Evolutionary conservation across 1,140 invertebrate species (phyloP).

Genomic region (Galleria mellonella): DNA sequence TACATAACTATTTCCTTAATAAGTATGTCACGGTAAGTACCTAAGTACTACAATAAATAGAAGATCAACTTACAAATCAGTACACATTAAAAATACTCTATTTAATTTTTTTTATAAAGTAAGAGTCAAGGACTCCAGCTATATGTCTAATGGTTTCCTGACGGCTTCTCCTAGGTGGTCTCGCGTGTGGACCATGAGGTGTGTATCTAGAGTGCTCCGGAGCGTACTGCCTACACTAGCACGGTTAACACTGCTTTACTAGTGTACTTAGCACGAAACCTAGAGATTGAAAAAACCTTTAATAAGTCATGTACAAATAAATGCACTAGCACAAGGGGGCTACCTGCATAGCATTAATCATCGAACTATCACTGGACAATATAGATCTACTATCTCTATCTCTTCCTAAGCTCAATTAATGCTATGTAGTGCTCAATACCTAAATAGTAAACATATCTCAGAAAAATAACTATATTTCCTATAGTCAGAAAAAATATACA

Average conservation of each 20-base stretch:
- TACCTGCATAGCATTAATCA: conserved; percentile 66
- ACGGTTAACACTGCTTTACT: conserved; percentile 69
- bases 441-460: conserved; percentile 11
- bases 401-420: conserved; percentile 55
- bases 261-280: conserved; percentile 74
- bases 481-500: neutral
- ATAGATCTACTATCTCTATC: conserved; percentile 19
- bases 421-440: conserved; percentile 53
- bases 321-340: conserved; percentile 30
- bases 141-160: conserved; percentile 61
- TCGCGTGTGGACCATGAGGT: conserved; percentile 61
- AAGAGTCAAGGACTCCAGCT: conserved; percentile 41
- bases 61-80: conserved; percentile 66
- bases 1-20: conserved; percentile 56
- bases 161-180: conserved; percentile 68
- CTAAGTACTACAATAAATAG: conserved; percentile 72
- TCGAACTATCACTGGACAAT: conserved; percentile 28
- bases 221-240: conserved; percentile 73
- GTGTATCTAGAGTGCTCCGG: conserved; percentile 68
- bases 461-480: conserved; percentile 10
- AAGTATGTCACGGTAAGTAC: conserved; percentile 64
- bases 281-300: conserved; percentile 73
- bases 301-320: conserved; percentile 48
- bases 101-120: conserved; percentile 47
- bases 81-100: conserved; percentile 62